These are phyloP conservation scores for Halotydeus destructor DNA, from an alignment of 1,140 invertebrate genomes.

Conservation along the genomic window DNA sequence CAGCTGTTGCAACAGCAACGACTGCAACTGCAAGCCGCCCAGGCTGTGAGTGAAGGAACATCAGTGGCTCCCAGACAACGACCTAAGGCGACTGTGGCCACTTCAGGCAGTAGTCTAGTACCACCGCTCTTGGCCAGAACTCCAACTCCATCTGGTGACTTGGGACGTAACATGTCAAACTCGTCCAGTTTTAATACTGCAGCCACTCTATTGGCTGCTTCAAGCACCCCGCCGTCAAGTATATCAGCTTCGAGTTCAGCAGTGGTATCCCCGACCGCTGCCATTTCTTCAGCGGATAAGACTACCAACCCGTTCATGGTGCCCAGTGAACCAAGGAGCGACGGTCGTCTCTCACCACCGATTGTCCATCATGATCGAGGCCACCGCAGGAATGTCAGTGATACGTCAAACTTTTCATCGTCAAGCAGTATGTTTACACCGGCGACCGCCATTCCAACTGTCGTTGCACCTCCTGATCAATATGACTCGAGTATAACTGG, in stretches of 20 bases:
- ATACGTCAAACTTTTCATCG: slow-evolving; percentile 63
- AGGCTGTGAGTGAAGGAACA: neutral
- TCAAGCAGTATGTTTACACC: slow-evolving; percentile 24
- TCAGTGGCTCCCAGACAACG: slow-evolving; percentile 54
- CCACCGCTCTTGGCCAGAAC: neutral
- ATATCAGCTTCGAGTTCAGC: too few species aligned
- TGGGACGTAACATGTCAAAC: too few species aligned
- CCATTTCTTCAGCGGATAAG: too few species aligned
- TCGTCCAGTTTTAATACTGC: too few species aligned
- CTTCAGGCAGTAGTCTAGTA: slow-evolving; percentile 14
- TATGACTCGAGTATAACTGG: too few species aligned
- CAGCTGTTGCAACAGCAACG: slow-evolving; percentile 1
- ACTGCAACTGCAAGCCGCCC: neutral
- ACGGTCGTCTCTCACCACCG: slow-evolving; percentile 22
- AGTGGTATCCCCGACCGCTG: too few species aligned
- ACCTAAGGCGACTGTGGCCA: slow-evolving; percentile 34
- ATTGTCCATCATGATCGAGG: slow-evolving; percentile 25
- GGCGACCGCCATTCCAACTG: slow-evolving; percentile 36
- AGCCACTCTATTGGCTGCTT: too few species aligned
- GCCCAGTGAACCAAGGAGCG: neutral
- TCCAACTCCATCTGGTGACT: slow-evolving; percentile 6
- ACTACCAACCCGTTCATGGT: neutral
- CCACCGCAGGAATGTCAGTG: slow-evolving; percentile 60
- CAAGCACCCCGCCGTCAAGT: too few species aligned
- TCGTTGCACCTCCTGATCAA: slow-evolving; percentile 24